Conservation (phyloP, 2,113 vertebrate species). For the Thamnaconus septentrionalis region DNA sequence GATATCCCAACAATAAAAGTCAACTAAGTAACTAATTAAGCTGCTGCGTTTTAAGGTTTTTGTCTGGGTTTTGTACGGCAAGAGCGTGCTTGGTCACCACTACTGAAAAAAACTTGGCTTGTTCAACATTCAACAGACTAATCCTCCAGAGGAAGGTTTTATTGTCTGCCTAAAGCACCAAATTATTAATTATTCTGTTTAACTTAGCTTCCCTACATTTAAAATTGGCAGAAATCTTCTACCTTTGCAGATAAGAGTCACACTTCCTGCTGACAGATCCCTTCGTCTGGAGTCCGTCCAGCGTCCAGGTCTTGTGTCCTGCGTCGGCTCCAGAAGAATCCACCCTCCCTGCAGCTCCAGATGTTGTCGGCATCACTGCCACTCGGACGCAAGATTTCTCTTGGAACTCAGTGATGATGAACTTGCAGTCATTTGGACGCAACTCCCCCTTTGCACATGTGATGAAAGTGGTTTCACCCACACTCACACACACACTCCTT, state of each 20-base stretch:
- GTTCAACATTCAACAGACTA: too few species aligned
- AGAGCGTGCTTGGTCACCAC: too few species aligned
- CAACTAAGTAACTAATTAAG: conserved; percentile 9
- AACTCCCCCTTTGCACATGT: neutral
- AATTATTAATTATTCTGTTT: too few species aligned
- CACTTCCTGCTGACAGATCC: conserved; percentile 22
- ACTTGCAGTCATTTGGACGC: conserved; percentile 10
- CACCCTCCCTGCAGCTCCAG: conserved; percentile 59
- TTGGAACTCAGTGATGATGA: neutral
- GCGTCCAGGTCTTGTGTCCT: conserved; percentile 35
- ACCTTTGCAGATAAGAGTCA: conserved; percentile 80
- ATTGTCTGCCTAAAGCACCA: too few species aligned
- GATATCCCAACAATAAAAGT: conserved; percentile 21
- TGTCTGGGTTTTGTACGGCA: too few species aligned
- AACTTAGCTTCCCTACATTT: neutral
- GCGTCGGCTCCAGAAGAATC: conserved; percentile 22
- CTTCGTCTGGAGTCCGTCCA: conserved; percentile 43
- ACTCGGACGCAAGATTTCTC: conserved; percentile 13
- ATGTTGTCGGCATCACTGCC: conserved; percentile 68
- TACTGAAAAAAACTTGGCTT: too few species aligned
- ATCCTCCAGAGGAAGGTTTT: too few species aligned
- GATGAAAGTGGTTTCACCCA: neutral
- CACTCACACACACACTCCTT: neutral
- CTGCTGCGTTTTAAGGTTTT: neutral
- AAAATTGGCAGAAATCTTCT: conserved; percentile 32